Conservation (phyloP, 1,140 invertebrate species). For the Drosophila miranda region DNA sequence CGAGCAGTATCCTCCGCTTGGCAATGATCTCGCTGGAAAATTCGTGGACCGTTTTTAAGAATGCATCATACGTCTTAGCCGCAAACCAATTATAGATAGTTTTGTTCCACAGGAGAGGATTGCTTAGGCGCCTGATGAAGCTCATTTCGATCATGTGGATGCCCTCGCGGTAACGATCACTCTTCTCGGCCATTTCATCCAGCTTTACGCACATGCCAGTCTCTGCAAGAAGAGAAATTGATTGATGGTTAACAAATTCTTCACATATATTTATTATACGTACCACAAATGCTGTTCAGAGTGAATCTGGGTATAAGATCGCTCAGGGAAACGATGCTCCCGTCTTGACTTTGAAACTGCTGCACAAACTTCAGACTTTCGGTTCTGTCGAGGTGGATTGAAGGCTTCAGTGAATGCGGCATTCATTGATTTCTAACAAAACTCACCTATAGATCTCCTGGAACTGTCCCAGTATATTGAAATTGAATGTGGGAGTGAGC, state of each 20-base stretch:
- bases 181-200: constrained; percentile 66
- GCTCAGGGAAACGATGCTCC: constrained; percentile 42
- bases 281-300: constrained; percentile 90
- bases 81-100: constrained; percentile 56
- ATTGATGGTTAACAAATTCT: not conserved
- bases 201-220: constrained; percentile 90
- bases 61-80: constrained; percentile 35
- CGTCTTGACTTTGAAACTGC: constrained; percentile 36
- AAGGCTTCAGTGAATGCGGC: too few relatives aligned
- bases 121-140: constrained; percentile 58
- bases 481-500: constrained; percentile 94
- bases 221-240: constrained; percentile 83
- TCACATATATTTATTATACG: not conserved
- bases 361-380: constrained; percentile 80
- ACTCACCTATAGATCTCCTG: constrained; percentile 87
- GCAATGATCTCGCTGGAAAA: constrained; percentile 76
- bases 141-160: constrained; percentile 63
- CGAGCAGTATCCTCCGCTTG: constrained; percentile 52
- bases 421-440: not conserved
- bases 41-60: constrained; percentile 53
- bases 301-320: constrained; percentile 86
- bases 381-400: constrained; percentile 45
- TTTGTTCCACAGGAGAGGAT: constrained; percentile 58
- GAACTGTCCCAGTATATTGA: constrained; percentile 92
- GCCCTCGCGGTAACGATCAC: constrained; percentile 66